Conservation (phyloP, 2,888 invertebrate species). For the Pteria penguin region DNA sequence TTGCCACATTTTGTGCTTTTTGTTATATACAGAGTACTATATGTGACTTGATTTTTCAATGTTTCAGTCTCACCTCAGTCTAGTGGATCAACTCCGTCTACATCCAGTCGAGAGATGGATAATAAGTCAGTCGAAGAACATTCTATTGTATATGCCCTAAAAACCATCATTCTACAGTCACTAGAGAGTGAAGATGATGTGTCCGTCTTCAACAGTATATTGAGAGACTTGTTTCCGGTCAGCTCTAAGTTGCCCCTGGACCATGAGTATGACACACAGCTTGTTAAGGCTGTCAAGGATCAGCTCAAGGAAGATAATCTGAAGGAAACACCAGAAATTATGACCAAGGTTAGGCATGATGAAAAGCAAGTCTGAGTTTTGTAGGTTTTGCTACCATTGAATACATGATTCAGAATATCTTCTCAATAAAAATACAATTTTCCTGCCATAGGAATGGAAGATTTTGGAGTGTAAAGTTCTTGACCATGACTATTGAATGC, state of each 20-base stretch:
- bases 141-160: constrained; percentile 68
- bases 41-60: background rate
- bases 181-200: constrained; percentile 67
- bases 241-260: constrained; percentile 51
- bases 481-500: too few species aligned
- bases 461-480: too few species aligned
- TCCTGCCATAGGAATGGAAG: too few species aligned
- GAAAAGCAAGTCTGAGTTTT: too few species aligned
- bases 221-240: constrained; percentile 75
- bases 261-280: constrained; percentile 56
- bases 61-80: background rate
- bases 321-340: constrained; percentile 61
- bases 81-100: background rate
- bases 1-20: too few species aligned
- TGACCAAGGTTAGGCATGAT: constrained; percentile 77
- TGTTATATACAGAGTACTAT: too few species aligned
- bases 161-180: constrained; percentile 59
- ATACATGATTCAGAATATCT: too few species aligned
- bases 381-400: too few species aligned
- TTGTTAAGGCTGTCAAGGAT: constrained; percentile 71
- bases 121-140: constrained; percentile 66
- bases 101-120: constrained; percentile 32
- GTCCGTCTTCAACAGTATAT: constrained; percentile 55
- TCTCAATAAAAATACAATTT: too few species aligned
- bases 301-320: constrained; percentile 74